A percentile compares a stretch with the other conserved stretches of the same genome.
Conservation (phyloP, 2,797 vertebrate species). For the Alosa sapidissima region DNA sequence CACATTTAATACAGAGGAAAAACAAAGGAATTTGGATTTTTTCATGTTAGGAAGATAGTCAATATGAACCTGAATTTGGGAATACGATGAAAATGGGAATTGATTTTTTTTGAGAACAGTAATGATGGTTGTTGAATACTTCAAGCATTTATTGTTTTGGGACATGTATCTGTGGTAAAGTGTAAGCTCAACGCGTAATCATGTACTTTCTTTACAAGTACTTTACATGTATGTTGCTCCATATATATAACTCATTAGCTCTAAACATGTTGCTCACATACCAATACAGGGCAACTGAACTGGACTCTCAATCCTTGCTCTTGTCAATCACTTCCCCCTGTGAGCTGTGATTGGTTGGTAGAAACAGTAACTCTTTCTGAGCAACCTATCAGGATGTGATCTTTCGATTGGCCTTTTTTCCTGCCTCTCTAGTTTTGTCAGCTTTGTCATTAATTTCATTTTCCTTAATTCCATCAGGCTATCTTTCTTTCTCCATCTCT, state of each 20-base stretch:
- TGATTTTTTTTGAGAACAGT: neutral
- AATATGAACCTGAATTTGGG: neutral
- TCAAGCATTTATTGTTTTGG: neutral
- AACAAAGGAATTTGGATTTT: neutral
- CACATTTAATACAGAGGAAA: neutral
- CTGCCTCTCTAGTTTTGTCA: neutral
- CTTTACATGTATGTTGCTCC: neutral
- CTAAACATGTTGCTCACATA: neutral
- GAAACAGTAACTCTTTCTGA: neutral
- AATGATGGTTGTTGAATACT: neutral
- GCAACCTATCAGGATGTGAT: neutral
- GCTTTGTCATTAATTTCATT: neutral
- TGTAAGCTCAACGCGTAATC: neutral
- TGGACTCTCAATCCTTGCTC: neutral
- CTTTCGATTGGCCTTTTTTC: neutral
- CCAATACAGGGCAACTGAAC: neutral
- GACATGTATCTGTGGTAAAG: neutral
- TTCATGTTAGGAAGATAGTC: neutral
- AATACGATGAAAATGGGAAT: neutral
- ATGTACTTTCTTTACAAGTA: neutral
- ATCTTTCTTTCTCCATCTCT: neutral
- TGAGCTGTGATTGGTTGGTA: constrained; percentile 15
- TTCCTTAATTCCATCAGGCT: neutral
- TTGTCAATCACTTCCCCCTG: neutral
- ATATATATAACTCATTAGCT: too few relatives aligned